phyloP scores from a whole-genome alignment of 2,797 vertebrate species.

The Lagodon rhomboides region DNA sequence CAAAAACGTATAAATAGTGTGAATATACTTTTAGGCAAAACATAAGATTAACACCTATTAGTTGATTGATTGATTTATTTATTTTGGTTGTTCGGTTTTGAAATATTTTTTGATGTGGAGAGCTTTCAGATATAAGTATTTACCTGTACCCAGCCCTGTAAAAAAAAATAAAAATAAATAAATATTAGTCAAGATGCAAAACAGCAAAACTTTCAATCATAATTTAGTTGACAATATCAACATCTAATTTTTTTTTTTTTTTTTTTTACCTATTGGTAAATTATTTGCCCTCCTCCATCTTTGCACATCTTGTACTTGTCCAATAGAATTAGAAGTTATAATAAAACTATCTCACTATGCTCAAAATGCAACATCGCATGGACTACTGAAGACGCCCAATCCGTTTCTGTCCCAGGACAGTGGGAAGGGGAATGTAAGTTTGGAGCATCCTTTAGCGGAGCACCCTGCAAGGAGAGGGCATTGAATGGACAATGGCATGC shows the following conservation, averaged over 20 bases:
- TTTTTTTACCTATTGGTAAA: background rate
- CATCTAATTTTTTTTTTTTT: background rate
- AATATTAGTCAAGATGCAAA: background rate
- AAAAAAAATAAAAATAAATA: too few relatives aligned
- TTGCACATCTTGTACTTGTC: conserved; percentile 1
- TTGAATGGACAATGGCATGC: conserved; percentile 79
- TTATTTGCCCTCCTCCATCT: background rate
- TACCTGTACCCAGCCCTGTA: background rate
- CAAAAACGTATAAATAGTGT: background rate
- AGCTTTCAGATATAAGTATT: too few relatives aligned
- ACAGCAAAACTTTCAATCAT: background rate
- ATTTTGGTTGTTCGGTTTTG: too few relatives aligned
- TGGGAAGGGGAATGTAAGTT: conserved; percentile 78
- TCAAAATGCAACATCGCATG: conserved; percentile 50
- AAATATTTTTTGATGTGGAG: too few relatives aligned
- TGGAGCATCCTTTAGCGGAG: conserved; percentile 79
- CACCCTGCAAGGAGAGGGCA: conserved; percentile 74
- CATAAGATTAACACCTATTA: too few relatives aligned
- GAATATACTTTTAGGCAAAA: too few relatives aligned
- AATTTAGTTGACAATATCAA: background rate
- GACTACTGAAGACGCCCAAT: conserved; percentile 72
- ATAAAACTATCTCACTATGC: conserved; percentile 38
- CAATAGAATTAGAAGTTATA: background rate
- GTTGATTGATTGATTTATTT: too few relatives aligned
- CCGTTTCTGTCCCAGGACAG: conserved; percentile 83